A percentile compares a stretch with the other conserved stretches of the same genome.
phyloP scores from a whole-genome alignment of 2,888 invertebrate species.

The Candidula unifasciata region DNA sequence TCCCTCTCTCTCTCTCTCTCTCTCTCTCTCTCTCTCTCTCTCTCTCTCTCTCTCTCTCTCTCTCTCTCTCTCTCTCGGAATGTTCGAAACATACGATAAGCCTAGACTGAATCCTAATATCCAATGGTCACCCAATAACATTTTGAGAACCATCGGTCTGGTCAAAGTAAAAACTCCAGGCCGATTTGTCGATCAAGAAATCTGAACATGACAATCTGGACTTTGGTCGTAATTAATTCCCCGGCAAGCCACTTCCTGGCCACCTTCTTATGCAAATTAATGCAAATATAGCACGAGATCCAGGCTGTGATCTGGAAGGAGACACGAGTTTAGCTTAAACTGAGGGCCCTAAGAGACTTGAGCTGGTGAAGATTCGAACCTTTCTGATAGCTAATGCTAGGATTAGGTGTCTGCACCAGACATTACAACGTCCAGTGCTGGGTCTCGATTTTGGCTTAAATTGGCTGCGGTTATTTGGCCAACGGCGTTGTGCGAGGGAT shows the following conservation, averaged over 20 bases:
- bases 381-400: background rate
- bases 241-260: background rate
- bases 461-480: background rate
- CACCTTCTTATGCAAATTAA: constrained; percentile 21
- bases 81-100: too few species aligned
- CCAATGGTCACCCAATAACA: too few species aligned
- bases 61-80: too few species aligned
- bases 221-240: background rate
- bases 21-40: too few species aligned
- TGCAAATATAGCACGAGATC: constrained; percentile 1
- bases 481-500: background rate
- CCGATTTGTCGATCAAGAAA: background rate
- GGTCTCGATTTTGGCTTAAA: constrained; percentile 10
- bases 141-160: too few species aligned
- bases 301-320: background rate
- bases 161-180: too few species aligned
- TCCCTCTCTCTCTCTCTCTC: too few species aligned
- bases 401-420: background rate
- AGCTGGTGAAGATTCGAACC: background rate
- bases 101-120: too few species aligned
- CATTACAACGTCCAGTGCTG: background rate
- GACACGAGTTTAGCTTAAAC: constrained; percentile 8
- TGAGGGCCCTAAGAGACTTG: background rate
- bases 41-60: too few species aligned
- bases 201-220: background rate